These are phyloP conservation scores for Loxodonta africana DNA, from an alignment of 2,113 vertebrate genomes.

Conservation along the genomic window DNA sequence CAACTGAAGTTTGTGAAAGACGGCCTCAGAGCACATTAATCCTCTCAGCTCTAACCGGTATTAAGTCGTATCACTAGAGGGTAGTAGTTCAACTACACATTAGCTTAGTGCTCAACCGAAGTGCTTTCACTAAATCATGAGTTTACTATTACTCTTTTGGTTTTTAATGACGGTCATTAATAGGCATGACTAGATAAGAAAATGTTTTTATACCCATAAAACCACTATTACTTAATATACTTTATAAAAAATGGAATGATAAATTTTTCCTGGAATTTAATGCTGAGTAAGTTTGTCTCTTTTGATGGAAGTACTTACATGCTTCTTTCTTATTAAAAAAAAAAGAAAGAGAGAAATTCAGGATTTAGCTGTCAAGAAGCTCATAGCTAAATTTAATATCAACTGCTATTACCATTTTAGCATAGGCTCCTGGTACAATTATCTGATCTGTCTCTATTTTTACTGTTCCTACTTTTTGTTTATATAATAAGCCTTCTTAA, in stretches of 20 bases:
- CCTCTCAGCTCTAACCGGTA: slow-evolving; percentile 26
- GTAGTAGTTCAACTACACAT: not conserved
- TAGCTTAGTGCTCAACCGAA: slow-evolving; percentile 9
- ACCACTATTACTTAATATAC: not conserved
- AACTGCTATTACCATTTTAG: slow-evolving; percentile 62
- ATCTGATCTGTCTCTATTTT: slow-evolving; percentile 79
- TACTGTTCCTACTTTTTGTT: slow-evolving; percentile 74
- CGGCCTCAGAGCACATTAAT: slow-evolving; percentile 55
- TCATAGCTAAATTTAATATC: slow-evolving; percentile 63
- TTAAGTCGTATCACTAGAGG: not conserved
- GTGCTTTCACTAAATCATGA: slow-evolving; percentile 27
- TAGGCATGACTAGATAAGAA: slow-evolving; percentile 37
- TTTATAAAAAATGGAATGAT: not conserved
- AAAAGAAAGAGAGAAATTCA: slow-evolving; percentile 40
- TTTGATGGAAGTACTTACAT: not conserved
- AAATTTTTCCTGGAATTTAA: slow-evolving; percentile 50
- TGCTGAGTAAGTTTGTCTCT: slow-evolving; percentile 4
- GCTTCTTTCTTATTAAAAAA: slow-evolving; percentile 8
- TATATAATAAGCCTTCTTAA: slow-evolving; percentile 69
- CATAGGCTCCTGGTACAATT: slow-evolving; percentile 54
- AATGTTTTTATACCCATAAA: slow-evolving; percentile 51
- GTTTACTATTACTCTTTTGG: slow-evolving; percentile 34
- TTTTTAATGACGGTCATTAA: slow-evolving; percentile 48
- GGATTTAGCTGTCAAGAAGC: slow-evolving; percentile 51
- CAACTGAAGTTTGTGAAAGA: slow-evolving; percentile 34